Evolutionary conservation across 2,113 vertebrate species (phyloP), one percentile per base, ranked within the genome.

Genomic region (Percina caprodes): DNA sequence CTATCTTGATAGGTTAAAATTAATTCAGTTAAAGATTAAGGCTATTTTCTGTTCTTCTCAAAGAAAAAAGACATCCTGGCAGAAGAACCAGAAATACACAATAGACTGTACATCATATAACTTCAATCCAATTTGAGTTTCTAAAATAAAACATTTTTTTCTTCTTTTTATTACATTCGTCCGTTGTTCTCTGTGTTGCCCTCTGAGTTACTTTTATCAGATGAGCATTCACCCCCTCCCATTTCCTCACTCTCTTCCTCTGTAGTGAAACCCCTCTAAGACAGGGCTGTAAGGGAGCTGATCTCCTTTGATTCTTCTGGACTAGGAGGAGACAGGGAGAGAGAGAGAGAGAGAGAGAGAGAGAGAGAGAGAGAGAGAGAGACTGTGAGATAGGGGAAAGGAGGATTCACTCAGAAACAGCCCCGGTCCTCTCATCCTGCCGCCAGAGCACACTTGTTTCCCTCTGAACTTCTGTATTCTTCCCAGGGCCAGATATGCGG

Each of bases 241-340:
- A 67, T 67, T 83, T 68, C 52, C 74, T 72, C 51, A 14, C 71
- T 45, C 65, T 62, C 77, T 80, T 75, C 63, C 77, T 88, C 83
- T 87, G 85, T 86, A 89, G 86, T 92, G 83, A 85, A 93, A 83
- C 84, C 82, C 73, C 70, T 82, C 74, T 88, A 92, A 91, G 85
- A 86, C 90, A 77, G 80, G 74, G 86, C 88, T 90, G 77, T 75
- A 71, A 77, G 55, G 69, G 35, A 85, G 59, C 77, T 89, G 91
- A 93, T 91, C 88, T 89, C 82, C 86, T 91, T 88, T 88, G 91
- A 93, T 86, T 91, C 84, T 86, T 69, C 42, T 30, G 74, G 90
- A 88, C 89, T 82, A 62, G 74, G 78, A 88, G 82, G 84, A 93
- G 84, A 69, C 2, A 42, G 10, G 10, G 39, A 42, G 39, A 42